These are phyloP conservation scores for Ectemnius cavifrons DNA, from an alignment of 2,888 invertebrate species.

Conservation along the genomic window DNA sequence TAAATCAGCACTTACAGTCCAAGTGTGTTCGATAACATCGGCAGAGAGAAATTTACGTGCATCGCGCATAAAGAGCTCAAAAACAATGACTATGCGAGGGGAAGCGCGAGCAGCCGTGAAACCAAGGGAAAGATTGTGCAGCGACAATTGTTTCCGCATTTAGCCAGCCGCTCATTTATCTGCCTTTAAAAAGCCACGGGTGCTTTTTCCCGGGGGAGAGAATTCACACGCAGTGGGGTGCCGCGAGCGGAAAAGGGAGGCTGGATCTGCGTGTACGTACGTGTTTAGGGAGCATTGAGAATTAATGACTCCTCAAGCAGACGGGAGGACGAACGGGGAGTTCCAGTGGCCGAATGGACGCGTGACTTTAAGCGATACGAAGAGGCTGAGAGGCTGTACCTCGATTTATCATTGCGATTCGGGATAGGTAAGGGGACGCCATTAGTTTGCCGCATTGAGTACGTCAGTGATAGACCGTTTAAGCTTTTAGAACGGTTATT, in stretches of 20 bases:
- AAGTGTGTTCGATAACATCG: too few species aligned
- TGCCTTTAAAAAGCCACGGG: background rate
- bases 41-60: too few species aligned
- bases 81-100: background rate
- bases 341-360: background rate
- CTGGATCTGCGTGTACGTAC: too few species aligned
- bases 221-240: too few species aligned
- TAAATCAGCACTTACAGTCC: too few species aligned
- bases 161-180: background rate
- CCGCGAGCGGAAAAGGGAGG: too few species aligned
- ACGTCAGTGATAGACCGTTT: conserved; percentile 1
- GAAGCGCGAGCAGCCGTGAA: background rate
- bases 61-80: background rate
- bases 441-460: conserved; percentile 1
- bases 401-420: conserved; percentile 1
- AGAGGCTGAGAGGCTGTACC: background rate
- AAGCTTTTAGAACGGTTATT: background rate
- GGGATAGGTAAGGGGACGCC: background rate
- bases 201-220: too few species aligned
- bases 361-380: conserved; percentile 2
- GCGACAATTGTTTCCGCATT: conserved; percentile 9
- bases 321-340: background rate
- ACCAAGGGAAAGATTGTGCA: background rate
- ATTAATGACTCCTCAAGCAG: too few species aligned
- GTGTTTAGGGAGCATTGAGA: too few species aligned